Conservation (phyloP, 2,113 vertebrate species). For the Cebus imitator region DNA sequence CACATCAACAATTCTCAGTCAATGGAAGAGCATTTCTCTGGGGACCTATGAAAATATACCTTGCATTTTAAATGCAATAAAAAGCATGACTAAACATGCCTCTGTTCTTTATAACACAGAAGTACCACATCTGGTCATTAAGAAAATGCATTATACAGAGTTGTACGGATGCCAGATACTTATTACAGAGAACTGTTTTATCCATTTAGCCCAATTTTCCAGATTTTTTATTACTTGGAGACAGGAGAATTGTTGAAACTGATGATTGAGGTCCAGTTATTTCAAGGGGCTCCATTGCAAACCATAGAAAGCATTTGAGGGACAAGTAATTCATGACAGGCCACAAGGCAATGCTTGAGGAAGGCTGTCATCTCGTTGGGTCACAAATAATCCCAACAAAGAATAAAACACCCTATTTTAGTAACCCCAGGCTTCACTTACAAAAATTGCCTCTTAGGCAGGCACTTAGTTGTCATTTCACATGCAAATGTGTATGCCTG, state of each 20-base stretch:
- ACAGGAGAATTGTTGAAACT: conserved; percentile 83
- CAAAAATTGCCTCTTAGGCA: conserved; percentile 70
- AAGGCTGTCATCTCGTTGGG: background rate
- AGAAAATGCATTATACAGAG: conserved; percentile 80
- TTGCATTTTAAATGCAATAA: conserved; percentile 86
- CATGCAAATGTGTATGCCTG: conserved; percentile 64
- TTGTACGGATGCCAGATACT: conserved; percentile 83
- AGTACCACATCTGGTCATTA: conserved; percentile 87
- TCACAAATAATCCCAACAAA: conserved; percentile 46
- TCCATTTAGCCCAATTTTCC: conserved; percentile 86
- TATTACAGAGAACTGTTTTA: conserved; percentile 86
- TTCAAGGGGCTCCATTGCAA: conserved; percentile 76
- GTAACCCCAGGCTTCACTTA: conserved; percentile 72
- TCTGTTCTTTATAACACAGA: conserved; percentile 85
- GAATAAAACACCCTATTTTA: conserved; percentile 59
- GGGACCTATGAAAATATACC: conserved; percentile 86
- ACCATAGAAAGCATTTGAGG: conserved; percentile 73
- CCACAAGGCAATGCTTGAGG: conserved; percentile 53
- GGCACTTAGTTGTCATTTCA: conserved; percentile 64
- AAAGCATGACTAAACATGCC: conserved; percentile 84
- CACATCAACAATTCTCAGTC: conserved; percentile 85
- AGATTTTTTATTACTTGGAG: conserved; percentile 87
- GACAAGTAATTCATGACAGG: conserved; percentile 72
- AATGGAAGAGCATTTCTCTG: conserved; percentile 82
- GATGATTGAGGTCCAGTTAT: conserved; percentile 82